phyloP scores from a whole-genome alignment of 2,888 invertebrate species.

The Macaria notata region DNA sequence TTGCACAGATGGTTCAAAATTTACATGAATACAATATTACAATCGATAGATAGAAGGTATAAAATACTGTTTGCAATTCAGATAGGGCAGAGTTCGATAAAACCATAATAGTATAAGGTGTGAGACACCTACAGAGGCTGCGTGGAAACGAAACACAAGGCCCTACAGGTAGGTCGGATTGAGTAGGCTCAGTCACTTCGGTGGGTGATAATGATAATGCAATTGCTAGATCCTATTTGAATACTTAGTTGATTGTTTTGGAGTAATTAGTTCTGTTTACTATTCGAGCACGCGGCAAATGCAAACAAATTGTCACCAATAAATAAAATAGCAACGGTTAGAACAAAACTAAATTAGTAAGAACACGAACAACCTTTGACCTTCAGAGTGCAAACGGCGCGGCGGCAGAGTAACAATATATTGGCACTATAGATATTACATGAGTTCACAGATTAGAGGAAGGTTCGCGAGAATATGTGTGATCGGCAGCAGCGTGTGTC shows the following conservation, averaged over 20 bases:
- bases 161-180: constrained; percentile 50
- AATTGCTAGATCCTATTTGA: constrained; percentile 43
- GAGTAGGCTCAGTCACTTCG: constrained; percentile 52
- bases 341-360: neutral
- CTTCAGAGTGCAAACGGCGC: too few species aligned
- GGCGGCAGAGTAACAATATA: too few species aligned
- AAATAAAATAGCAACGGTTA: constrained; percentile 1
- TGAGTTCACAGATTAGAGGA: constrained; percentile 9
- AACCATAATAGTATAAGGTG: constrained; percentile 39
- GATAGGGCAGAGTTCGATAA: constrained; percentile 51
- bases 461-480: constrained; percentile 31
- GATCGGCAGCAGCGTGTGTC: constrained; percentile 63
- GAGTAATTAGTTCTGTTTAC: constrained; percentile 25
- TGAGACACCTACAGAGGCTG: constrained; percentile 42
- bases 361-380: too few species aligned
- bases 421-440: constrained; percentile 1
- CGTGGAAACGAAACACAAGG: constrained; percentile 37
- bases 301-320: constrained; percentile 1
- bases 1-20: constrained; percentile 40
- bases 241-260: constrained; percentile 28
- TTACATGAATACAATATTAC: constrained; percentile 40
- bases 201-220: constrained; percentile 51
- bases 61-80: constrained; percentile 29
- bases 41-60: constrained; percentile 40
- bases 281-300: constrained; percentile 21